Base-by-base conservation (phyloP, 2,888 invertebrate species). In the Cataglyphis rosenhaueri region DNA sequence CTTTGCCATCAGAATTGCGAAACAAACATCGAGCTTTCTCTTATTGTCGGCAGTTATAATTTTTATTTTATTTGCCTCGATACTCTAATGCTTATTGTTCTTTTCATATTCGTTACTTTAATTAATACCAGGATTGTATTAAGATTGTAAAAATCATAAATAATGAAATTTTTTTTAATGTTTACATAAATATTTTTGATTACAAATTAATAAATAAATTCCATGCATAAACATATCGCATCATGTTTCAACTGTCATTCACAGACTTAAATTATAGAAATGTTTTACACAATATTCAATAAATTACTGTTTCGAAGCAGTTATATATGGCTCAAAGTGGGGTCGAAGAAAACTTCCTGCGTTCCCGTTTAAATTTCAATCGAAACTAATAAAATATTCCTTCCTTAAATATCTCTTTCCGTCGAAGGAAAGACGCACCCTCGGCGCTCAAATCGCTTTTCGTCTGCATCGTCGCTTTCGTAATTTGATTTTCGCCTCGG, bases 401-500 rank as follows among this genome's bases (percentile, higher is more conserved):
- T 70, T 79, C 71, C 74, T 81, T 81, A 86, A 88, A 86, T 79
- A 70, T 70, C 78, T 78, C 38, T 78, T 59, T 44, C 78, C 41
- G n/a, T 86, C 79, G 68, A 70, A 57, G 32, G 41, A 75, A 41
- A 70, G 65, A 41, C 85, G 75, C 81, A 66, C 86, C 84, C 78
- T 65, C 61, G 68, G 82, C 65, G 66, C 57, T 81, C 78, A 86
- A 88, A 87, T 88, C 78, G 74, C 75, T 59, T 55, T 81, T 61
- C 59, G 68, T 52, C 79, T 41, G 81, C 78, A 62, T 81, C 84
- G 83, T 61, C 82, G 84, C 89, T 76, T 81, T 75, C 73, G 87
- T 90, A 87, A 87, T 89, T 89, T 74, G 89, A 91, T 91, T 89
- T 90, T 83, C 84, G 73, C 68, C 66, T 65, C 73, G 65, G 81